Base-by-base conservation (phyloP, 2,888 invertebrate species). In the Timema podura region DNA sequence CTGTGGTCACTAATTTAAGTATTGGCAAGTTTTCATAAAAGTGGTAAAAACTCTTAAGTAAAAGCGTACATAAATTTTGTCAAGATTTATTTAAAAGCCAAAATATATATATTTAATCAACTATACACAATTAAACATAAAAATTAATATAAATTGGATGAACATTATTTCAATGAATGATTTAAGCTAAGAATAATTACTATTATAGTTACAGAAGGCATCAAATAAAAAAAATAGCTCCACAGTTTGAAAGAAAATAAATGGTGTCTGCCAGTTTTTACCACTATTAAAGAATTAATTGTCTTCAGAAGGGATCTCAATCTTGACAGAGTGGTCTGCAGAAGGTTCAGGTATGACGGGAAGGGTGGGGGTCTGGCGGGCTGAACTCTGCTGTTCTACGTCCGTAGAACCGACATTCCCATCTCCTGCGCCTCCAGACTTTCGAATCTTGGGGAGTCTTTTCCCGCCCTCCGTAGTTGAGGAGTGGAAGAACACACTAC, bases 401-500 rank as follows among this genome's bases (percentile, higher is more conserved):
- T 69, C 69, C 61, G n/a, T 44, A 45, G 61, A 61, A 6, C 44
- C 45, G 44, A 13, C 9, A 13, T 10, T 44, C n/a, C 45, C n/a
- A 11, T 44, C 49, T 9, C 47, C 51, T 9, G 68, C 30, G 5
- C 51, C 54, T 13, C 51, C 51, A 6, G 68, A 44, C 45, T 71
- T 70, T 11, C 72, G 69, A 11, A 65, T 47, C 54, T 72, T 72
- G 6, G 65, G 46, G 54, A 72, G 67, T 67, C 72, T 69, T 49
- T 72, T 72, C 48, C 15, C 70, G n/a, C 68, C 70, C 16, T 70
- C 65, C 15, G 71, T 59, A 6, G 75, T 76, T 65, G 78, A 79
- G 59, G 81, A 79, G 76, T 84, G 83, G 77, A 85, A 85, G 78
- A 85, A 85, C 72, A 85, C 83, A 75, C 83, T 85, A 75, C 84